Conservation (phyloP, 2,113 vertebrate species). For the Ictidomys tridecemlineatus region DNA sequence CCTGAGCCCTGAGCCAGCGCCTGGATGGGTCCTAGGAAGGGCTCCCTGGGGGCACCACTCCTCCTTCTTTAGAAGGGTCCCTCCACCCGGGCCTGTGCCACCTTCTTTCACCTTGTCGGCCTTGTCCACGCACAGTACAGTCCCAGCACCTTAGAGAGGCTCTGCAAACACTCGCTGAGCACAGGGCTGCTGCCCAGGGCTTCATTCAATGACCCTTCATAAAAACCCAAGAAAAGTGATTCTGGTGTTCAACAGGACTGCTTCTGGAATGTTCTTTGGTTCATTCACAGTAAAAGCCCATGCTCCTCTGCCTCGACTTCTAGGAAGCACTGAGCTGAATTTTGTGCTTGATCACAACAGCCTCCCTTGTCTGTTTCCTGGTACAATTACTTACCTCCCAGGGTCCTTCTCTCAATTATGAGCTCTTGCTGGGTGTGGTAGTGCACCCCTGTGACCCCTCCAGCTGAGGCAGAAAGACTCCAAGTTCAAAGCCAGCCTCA, state of each 20-base stretch:
- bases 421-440: not conserved
- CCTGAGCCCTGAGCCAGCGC: not conserved
- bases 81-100: not conserved
- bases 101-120: not conserved
- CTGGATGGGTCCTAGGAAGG: not conserved
- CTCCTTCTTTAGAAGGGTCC: not conserved
- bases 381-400: not conserved
- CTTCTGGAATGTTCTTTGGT: not conserved
- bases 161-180: not conserved
- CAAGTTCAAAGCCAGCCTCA: no score
- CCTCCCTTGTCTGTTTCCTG: not conserved
- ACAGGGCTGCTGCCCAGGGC: not conserved
- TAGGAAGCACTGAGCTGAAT: not conserved
- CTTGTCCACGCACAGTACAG: not conserved
- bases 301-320: not conserved
- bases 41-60: not conserved
- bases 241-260: not conserved
- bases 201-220: not conserved
- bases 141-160: not conserved
- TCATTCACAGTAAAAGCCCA: not conserved
- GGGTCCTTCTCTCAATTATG: not conserved
- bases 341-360: not conserved
- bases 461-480: no score
- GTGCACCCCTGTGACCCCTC: no score
- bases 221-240: not conserved